Evolutionary conservation across 2,888 invertebrate species (phyloP).

Genomic region (Galeopsomyia nigrocyanea): DNA sequence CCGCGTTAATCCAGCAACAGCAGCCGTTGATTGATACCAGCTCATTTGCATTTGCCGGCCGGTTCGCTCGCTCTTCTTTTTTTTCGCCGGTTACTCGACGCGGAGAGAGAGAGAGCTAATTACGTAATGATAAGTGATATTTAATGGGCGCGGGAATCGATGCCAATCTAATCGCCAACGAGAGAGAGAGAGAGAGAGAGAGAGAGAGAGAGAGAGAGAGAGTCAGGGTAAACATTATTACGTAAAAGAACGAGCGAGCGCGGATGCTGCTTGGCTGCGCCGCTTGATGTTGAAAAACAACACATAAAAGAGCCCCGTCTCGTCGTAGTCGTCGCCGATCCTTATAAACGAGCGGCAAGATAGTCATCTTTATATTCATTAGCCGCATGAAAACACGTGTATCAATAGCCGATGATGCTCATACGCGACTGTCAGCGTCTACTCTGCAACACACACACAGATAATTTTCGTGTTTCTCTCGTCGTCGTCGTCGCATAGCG

Average conservation of each 20-base stretch:
- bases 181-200: constrained; percentile 6
- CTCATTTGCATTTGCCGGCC: constrained; percentile 19
- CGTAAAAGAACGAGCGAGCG: background rate
- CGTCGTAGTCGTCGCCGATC: constrained; percentile 13
- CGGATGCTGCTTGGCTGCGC: constrained; percentile 16
- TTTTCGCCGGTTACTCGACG: background rate
- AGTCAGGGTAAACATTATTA: background rate
- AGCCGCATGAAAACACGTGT: constrained; percentile 39
- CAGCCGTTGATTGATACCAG: constrained; percentile 37
- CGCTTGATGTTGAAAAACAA: constrained; percentile 19
- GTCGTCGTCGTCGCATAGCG: background rate
- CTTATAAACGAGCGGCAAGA: constrained; percentile 16
- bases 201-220: background rate
- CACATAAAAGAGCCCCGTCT: background rate
- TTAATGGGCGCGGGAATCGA: constrained; percentile 25
- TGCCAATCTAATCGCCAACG: constrained; percentile 37
- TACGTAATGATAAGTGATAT: constrained; percentile 37
- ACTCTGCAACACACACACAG: too few relatives aligned
- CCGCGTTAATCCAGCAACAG: too few relatives aligned
- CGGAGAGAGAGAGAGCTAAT: constrained; percentile 1
- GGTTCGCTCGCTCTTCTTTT: background rate
- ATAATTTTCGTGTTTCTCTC: constrained; percentile 5
- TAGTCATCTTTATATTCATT: constrained; percentile 36
- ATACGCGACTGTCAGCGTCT: too few relatives aligned
- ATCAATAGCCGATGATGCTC: constrained; percentile 7